Base-by-base conservation (phyloP, 2,113 vertebrate genomes). In the Colius striatus region DNA sequence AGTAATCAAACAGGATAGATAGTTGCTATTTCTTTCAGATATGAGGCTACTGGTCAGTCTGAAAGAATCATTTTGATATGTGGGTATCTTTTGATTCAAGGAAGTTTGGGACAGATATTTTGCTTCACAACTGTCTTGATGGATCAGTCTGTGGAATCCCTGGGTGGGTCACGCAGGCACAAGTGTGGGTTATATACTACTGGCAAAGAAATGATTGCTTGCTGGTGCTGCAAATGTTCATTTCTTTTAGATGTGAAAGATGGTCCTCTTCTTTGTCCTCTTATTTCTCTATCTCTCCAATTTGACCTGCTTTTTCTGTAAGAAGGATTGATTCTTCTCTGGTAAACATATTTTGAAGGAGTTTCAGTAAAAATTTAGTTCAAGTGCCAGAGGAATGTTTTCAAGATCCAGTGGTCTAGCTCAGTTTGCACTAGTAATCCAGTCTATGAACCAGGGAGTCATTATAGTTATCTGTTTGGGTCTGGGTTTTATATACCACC, bases 381-480 rank as follows among this genome's bases (percentile, higher is more conserved):
- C 53, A 84, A 93, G 55, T 74, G 48, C 16, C 25, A 71, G 27
- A 57, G 65, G 72, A 70, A 50, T 68, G 50, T 75, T 82, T 89
- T 86, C 36, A 85, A 83, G 58, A 63, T n/a, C 54, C 9, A 3
- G 2, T 57, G 17, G 93, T 57, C 50, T 75, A 45, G 73, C 41
- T 89, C 41, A 38, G 58, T 78, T 75, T 93, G 70, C 54, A 41
- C 30, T 89, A 57, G 32, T 41, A 96, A 72, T 77, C 54, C 68
- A 74, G 0, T 48, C 79, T 84, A 67, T 90, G 76, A 95, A 84
- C 34, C 32, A 50, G 32, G 23, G 75, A 63, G 19, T 78, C 57
- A 50, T 90, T 83, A 16, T 57, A 75, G 84, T 86, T 96, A 90
- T 96, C 90, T 89, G 57, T 86, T 94, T 90, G 88, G 41, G 43